phyloP scores from a whole-genome alignment of 2,113 vertebrate genomes.

The Eulemur rufifrons region DNA sequence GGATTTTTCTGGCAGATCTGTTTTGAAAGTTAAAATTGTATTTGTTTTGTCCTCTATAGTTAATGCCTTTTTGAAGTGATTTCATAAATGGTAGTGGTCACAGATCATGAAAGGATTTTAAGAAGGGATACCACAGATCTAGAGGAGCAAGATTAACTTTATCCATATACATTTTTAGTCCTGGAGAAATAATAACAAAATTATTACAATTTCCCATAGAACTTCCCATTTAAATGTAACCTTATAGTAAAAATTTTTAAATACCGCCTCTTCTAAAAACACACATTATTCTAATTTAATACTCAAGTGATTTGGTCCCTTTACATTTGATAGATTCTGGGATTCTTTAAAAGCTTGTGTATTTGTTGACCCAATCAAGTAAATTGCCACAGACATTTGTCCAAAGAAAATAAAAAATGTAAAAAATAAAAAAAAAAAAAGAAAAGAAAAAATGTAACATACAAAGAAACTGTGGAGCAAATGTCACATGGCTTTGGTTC shows the following conservation, averaged over 20 bases:
- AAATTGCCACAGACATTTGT: background rate
- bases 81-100: slow-evolving; percentile 28
- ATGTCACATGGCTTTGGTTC: background rate
- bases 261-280: background rate
- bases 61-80: slow-evolving; percentile 26
- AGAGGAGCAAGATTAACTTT: background rate
- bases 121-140: slow-evolving; percentile 21
- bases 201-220: background rate
- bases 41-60: background rate
- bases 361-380: background rate
- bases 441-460: background rate
- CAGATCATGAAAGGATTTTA: background rate
- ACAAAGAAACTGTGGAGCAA: background rate
- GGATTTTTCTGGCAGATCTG: background rate
- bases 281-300: slow-evolving; percentile 23
- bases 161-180: background rate
- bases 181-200: background rate
- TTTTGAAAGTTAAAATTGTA: background rate
- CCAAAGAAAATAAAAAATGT: background rate
- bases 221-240: background rate
- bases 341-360: slow-evolving; percentile 34
- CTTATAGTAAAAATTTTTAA: background rate
- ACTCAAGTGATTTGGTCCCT: slow-evolving; percentile 45
- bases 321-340: slow-evolving; percentile 4
- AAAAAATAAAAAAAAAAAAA: background rate